A percentile compares a stretch with the other conserved stretches of the same genome.
Evolutionary conservation across 2,888 invertebrate species (phyloP).

Genomic region (Beris morrisii): DNA sequence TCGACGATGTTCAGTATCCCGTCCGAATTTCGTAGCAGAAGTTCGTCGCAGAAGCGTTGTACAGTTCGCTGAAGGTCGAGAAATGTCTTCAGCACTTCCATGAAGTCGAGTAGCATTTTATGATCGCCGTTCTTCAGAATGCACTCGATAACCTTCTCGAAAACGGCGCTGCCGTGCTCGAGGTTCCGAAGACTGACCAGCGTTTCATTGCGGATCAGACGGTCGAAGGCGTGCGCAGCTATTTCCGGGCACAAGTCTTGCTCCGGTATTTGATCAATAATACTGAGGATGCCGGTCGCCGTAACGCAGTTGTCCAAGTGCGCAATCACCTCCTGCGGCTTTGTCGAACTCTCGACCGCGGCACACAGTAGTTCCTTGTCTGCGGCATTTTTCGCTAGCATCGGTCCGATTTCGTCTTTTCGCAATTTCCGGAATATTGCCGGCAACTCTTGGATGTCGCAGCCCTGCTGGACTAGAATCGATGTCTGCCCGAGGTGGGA

Average conservation of each 20-base stretch:
- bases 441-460: constrained; percentile 69
- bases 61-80: constrained; percentile 44
- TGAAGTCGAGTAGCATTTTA: constrained; percentile 53
- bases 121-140: constrained; percentile 55
- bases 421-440: constrained; percentile 62
- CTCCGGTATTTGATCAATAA: constrained; percentile 56
- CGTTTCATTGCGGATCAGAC: constrained; percentile 57
- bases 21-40: constrained; percentile 63
- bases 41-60: constrained; percentile 64
- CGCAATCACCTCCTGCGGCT: constrained; percentile 38
- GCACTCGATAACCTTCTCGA: constrained; percentile 57
- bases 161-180: constrained; percentile 45
- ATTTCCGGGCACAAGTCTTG: constrained; percentile 57
- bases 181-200: constrained; percentile 35
- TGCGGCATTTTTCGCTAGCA: constrained; percentile 45
- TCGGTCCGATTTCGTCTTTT: constrained; percentile 52
- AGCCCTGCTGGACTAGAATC: constrained; percentile 68
- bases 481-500: constrained; percentile 51
- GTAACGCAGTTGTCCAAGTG: constrained; percentile 48
- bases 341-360: background rate
- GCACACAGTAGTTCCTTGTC: constrained; percentile 41
- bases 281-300: constrained; percentile 50
- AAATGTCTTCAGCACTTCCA: constrained; percentile 50
- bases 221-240: constrained; percentile 55
- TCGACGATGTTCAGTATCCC: constrained; percentile 63